Conservation (phyloP, 2,797 vertebrate genomes). For the Scolopax bukidnonensis region DNA sequence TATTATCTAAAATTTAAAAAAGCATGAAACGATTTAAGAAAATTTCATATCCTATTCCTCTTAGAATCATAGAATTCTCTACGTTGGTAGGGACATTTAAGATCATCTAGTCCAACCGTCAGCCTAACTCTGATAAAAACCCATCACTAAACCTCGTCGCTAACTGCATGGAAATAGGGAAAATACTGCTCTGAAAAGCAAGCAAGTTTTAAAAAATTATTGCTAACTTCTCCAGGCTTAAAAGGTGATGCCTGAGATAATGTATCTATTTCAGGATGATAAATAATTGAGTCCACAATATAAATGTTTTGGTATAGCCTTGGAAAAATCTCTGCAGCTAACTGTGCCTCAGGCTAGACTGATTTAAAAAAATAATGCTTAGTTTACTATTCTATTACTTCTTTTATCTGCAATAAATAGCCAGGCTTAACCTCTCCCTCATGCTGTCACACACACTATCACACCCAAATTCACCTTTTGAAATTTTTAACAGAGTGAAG, state of each 20-base stretch:
- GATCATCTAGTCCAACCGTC: too few species aligned
- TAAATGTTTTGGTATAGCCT: neutral
- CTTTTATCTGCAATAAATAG: slow-evolving; percentile 43
- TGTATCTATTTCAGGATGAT: neutral
- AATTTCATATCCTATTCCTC: neutral
- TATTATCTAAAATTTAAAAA: neutral
- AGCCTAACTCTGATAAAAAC: too few species aligned
- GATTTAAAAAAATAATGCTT: slow-evolving; percentile 26
- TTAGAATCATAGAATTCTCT: too few species aligned
- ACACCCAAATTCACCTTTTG: neutral
- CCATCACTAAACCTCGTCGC: too few species aligned
- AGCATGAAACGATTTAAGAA: fast-evolving
- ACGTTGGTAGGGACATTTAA: too few species aligned
- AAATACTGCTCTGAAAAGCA: neutral
- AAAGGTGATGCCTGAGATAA: slow-evolving; percentile 2
- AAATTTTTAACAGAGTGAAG: neutral
- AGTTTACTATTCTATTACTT: slow-evolving; percentile 36
- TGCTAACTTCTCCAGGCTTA: slow-evolving; percentile 12
- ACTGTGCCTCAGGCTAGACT: slow-evolving; percentile 25
- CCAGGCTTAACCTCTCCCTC: neutral
- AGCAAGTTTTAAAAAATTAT: neutral
- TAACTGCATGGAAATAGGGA: neutral
- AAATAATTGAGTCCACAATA: slow-evolving; percentile 22
- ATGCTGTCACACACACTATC: neutral
- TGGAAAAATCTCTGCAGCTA: slow-evolving; percentile 5